These are phyloP conservation scores for Adelosebastes latens DNA, from an alignment of 2,797 vertebrate species.

Conservation along the genomic window DNA sequence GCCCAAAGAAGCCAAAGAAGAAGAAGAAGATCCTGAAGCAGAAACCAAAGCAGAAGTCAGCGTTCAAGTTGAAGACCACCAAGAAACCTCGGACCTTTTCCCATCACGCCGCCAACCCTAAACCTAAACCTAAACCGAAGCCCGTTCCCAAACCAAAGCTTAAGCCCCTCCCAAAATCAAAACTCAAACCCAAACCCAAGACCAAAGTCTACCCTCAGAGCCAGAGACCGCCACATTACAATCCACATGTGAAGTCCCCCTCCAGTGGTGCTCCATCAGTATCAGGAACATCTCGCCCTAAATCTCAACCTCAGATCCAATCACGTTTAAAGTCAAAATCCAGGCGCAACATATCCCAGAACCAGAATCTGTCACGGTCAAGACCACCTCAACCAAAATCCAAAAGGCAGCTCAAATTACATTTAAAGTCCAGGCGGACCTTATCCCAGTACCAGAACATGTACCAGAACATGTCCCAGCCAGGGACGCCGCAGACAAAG, in stretches of 20 bases:
- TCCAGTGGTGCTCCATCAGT: background rate
- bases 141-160: constrained; percentile 15
- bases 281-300: background rate
- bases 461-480: constrained; percentile 41
- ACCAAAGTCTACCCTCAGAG: constrained; percentile 1
- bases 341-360: constrained; percentile 10
- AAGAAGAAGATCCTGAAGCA: constrained; percentile 47
- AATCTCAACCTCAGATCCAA: background rate
- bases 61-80: constrained; percentile 44
- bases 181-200: constrained; percentile 22
- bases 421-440: constrained; percentile 16
- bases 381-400: constrained; percentile 6
- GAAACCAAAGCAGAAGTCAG: constrained; percentile 50
- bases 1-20: constrained; percentile 55
- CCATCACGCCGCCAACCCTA: background rate
- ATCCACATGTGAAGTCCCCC: background rate
- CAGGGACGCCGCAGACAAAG: background rate
- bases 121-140: constrained; percentile 19
- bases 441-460: constrained; percentile 29
- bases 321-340: constrained; percentile 5
- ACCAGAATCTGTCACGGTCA: constrained; percentile 14
- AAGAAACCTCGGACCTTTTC: constrained; percentile 39
- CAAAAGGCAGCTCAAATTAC: background rate
- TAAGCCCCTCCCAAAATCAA: constrained; percentile 20
- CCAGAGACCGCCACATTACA: background rate